Evolutionary conservation across 1,140 invertebrate genomes (phyloP).

Genomic region (Nixonia krombeini): DNA sequence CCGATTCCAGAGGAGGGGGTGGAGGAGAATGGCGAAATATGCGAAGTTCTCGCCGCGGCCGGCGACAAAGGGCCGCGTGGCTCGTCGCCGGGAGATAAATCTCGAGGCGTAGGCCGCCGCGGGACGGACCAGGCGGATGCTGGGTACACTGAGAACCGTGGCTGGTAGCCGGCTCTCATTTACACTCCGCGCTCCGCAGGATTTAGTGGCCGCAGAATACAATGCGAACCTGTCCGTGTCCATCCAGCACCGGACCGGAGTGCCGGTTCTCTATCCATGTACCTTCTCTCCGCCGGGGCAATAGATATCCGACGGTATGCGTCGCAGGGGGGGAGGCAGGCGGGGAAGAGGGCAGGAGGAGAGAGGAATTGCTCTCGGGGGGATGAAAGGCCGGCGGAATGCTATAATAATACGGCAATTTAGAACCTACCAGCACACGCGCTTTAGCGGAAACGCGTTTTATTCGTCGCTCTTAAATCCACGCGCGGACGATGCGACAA

Average conservation of each 20-base stretch:
- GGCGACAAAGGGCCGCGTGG: constrained; percentile 65
- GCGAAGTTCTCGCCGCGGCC: constrained; percentile 68
- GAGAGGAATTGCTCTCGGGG: constrained; percentile 4
- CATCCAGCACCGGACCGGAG: constrained; percentile 64
- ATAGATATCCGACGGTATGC: constrained; percentile 62
- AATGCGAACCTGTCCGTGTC: constrained; percentile 71
- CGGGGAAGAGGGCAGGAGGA: background rate
- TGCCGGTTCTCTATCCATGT: constrained; percentile 60
- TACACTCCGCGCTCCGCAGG: constrained; percentile 63
- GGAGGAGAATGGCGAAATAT: constrained; percentile 70
- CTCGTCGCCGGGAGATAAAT: constrained; percentile 63
- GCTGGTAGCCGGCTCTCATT: constrained; percentile 60
- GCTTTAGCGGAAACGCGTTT: no score
- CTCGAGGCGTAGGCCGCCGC: constrained; percentile 39
- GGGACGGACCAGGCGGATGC: constrained; percentile 39
- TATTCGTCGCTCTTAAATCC: background rate
- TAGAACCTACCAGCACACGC: no score
- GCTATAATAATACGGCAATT: background rate
- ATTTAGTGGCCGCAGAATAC: constrained; percentile 71
- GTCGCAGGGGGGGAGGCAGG: constrained; percentile 4
- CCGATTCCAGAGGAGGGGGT: constrained; percentile 23
- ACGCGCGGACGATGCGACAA: no score
- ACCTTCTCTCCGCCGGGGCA: constrained; percentile 57
- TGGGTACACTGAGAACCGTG: constrained; percentile 19
- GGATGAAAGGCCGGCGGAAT: background rate